These are phyloP conservation scores for Parnassius apollo DNA, from an alignment of 2,888 invertebrate species.

Conservation along the genomic window DNA sequence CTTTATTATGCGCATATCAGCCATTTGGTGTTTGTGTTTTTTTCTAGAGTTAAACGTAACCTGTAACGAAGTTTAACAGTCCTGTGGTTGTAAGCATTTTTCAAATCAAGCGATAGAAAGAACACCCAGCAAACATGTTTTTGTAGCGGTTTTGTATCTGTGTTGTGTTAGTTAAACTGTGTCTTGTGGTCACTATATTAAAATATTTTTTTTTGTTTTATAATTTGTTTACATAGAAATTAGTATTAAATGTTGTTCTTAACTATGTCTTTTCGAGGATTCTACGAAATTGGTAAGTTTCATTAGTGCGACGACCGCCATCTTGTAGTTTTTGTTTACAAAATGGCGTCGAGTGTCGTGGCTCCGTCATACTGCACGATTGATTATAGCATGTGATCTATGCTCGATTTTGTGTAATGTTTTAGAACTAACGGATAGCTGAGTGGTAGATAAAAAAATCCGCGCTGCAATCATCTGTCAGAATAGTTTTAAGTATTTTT, in stretches of 20 bases:
- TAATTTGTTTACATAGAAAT: slow-evolving; percentile 19
- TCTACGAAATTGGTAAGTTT: slow-evolving; percentile 75
- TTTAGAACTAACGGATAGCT: slow-evolving; percentile 4
- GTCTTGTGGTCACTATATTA: slow-evolving; percentile 25
- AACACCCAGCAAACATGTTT: slow-evolving; percentile 9
- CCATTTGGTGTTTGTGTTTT: slow-evolving; percentile 27
- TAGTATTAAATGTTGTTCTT: slow-evolving; percentile 38
- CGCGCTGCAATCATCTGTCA: slow-evolving; percentile 15
- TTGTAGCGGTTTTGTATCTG: slow-evolving; percentile 19
- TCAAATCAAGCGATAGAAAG: background rate
- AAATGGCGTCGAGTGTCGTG: slow-evolving; percentile 27
- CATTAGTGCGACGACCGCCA: slow-evolving; percentile 31
- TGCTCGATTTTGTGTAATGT: slow-evolving; percentile 1
- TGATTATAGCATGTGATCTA: slow-evolving; percentile 17
- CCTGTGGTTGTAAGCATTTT: slow-evolving; percentile 1
- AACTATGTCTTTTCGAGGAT: slow-evolving; percentile 69
- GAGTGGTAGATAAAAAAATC: slow-evolving; percentile 8
- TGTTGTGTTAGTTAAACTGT: slow-evolving; percentile 31
- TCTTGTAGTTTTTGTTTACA: slow-evolving; percentile 29
- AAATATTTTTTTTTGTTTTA: slow-evolving; percentile 7
- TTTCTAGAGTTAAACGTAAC: slow-evolving; percentile 28
- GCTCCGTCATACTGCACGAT: slow-evolving; percentile 27
- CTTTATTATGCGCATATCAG: slow-evolving; percentile 14
- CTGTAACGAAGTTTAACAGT: slow-evolving; percentile 8
- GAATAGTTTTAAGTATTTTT: slow-evolving; percentile 8